Evolutionary conservation across 2,113 vertebrate genomes (phyloP).

Genomic region (Hylia prasina): DNA sequence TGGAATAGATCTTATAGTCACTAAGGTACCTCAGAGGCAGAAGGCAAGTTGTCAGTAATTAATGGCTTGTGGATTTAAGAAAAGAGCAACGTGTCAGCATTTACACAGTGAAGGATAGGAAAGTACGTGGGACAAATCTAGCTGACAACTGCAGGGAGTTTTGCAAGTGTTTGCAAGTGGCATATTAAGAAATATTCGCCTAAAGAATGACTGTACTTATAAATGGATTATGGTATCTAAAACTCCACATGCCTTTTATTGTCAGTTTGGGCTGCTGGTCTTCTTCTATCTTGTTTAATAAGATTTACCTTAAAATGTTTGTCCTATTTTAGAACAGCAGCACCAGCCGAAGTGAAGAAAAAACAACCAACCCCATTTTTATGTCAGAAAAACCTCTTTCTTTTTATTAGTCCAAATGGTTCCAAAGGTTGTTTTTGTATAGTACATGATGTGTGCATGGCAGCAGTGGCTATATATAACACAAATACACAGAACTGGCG

Average conservation of each 20-base stretch:
- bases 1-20: background rate
- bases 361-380: background rate
- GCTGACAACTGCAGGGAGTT: constrained; percentile 23
- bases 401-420: background rate
- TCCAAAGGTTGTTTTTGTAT: background rate
- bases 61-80: background rate
- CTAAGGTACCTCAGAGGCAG: background rate
- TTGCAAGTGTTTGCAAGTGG: constrained; percentile 37
- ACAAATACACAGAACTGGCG: background rate
- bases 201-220: constrained; percentile 17
- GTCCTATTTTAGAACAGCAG: background rate
- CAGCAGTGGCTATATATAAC: background rate
- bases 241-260: background rate
- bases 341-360: background rate
- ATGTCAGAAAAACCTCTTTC: background rate
- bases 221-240: constrained; percentile 46
- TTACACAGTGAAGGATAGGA: background rate
- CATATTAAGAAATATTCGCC: constrained; percentile 34
- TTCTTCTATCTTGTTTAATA: background rate
- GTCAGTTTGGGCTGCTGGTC: background rate
- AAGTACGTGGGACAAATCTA: background rate
- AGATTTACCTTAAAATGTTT: background rate
- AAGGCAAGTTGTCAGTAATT: constrained; percentile 21
- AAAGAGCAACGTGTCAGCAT: constrained; percentile 31
- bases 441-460: background rate